These are phyloP conservation scores for Fregetta grallaria DNA, from an alignment of 2,113 vertebrate genomes.

Conservation along the genomic window DNA sequence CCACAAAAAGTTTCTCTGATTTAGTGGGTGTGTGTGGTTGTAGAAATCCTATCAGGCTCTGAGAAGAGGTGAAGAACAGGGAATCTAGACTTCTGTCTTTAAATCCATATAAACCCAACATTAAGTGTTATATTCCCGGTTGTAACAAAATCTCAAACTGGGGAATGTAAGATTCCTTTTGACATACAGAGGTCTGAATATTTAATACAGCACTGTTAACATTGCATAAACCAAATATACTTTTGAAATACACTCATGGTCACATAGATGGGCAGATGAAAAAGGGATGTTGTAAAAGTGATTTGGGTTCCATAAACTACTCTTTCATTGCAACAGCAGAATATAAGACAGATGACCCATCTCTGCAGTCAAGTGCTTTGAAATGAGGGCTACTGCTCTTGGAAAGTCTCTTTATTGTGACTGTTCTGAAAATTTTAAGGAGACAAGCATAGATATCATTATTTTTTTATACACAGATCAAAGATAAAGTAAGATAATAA, in stretches of 20 bases:
- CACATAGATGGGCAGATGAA: background rate
- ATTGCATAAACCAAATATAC: background rate
- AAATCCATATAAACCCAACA: background rate
- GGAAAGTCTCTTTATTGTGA: background rate
- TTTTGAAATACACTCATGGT: background rate
- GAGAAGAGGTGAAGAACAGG: background rate
- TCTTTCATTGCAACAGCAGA: background rate
- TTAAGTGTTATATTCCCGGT: background rate
- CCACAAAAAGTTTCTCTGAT: background rate
- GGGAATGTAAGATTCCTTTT: background rate
- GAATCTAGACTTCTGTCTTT: background rate
- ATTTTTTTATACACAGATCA: background rate
- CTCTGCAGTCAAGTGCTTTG: background rate
- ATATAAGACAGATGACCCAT: background rate
- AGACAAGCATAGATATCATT: background rate
- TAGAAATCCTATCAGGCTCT: background rate
- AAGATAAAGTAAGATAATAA: background rate
- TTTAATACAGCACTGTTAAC: background rate
- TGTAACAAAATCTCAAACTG: background rate
- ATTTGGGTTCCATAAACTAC: background rate
- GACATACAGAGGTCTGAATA: background rate
- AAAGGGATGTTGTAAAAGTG: background rate
- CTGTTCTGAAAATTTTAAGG: background rate
- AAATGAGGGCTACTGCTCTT: background rate
- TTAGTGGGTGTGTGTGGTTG: background rate